Percentiles rank a stretch among this genome's conserved stretches.
These are phyloP conservation scores for Meteorus sp. DNA, from an alignment of 1,140 invertebrate species.

Conservation along the genomic window DNA sequence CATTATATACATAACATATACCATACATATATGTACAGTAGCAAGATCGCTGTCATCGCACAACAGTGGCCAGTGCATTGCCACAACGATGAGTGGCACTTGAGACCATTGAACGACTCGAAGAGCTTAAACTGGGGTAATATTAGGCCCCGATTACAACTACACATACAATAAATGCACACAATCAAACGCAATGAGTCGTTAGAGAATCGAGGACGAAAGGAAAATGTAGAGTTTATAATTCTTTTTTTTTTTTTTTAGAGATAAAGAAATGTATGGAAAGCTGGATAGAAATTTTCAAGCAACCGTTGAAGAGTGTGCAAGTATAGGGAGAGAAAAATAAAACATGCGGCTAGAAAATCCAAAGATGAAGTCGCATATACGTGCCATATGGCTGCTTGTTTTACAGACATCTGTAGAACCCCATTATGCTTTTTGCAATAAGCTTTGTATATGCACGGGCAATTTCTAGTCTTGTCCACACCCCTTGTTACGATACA, in stretches of 20 bases:
- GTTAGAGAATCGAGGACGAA: no score
- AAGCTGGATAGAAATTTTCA: no score
- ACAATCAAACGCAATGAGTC: not conserved
- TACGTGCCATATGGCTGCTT: constrained; percentile 42
- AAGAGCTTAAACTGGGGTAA: constrained; percentile 32
- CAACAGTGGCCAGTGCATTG: not conserved
- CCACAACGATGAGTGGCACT: constrained; percentile 26
- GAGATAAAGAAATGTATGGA: not conserved
- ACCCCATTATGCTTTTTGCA: no score
- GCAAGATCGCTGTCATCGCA: not conserved
- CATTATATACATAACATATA: no score
- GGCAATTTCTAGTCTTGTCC: constrained; percentile 31
- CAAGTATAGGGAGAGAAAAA: not conserved
- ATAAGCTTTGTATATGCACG: constrained; percentile 22
- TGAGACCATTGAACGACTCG: constrained; percentile 29
- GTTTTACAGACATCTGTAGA: no score
- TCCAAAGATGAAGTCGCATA: constrained; percentile 27
- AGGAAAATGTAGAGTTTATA: no score
- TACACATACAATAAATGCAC: constrained; percentile 16
- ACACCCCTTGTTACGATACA: not conserved
- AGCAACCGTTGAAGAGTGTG: no score
- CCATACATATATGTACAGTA: constrained; percentile 5
- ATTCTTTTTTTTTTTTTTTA: no score
- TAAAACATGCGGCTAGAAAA: not conserved
- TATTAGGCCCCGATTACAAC: constrained; percentile 35